phyloP scores from a whole-genome alignment of 2,797 vertebrate genomes.

The Sebastes hubbsi region DNA sequence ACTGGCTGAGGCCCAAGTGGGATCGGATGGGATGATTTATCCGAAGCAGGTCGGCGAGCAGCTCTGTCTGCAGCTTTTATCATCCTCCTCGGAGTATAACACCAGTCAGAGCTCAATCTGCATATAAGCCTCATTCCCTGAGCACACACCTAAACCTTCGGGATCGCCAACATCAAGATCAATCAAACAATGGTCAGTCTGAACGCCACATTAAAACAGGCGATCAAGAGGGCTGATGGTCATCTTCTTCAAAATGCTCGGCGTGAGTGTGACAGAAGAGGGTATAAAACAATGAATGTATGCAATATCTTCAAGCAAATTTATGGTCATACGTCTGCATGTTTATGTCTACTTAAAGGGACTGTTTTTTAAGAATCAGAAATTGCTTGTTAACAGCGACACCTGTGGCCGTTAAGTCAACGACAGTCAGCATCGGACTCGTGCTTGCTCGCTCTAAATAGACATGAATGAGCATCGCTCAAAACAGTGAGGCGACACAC shows the following conservation, averaged over 20 bases:
- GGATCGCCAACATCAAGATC: conserved; percentile 38
- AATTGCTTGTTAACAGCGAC: too few relatives aligned
- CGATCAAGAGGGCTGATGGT: conserved; percentile 9
- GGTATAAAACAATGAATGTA: neutral
- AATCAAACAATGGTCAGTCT: conserved; percentile 19
- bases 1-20: neutral
- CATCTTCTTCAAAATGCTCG: conserved; percentile 16
- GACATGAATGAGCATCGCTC: too few relatives aligned
- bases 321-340: too few relatives aligned
- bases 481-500: too few relatives aligned
- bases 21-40: conserved; percentile 26
- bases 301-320: too few relatives aligned
- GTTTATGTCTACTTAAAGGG: too few relatives aligned
- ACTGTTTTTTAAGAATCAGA: too few relatives aligned
- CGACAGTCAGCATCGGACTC: too few relatives aligned
- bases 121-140: conserved; percentile 9
- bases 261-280: neutral
- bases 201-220: neutral
- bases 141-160: conserved; percentile 13
- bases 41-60: conserved; percentile 1
- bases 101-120: conserved; percentile 15
- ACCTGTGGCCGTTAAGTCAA: too few relatives aligned
- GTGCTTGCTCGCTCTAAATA: too few relatives aligned
- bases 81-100: neutral
- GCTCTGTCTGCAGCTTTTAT: conserved; percentile 19